Base-by-base conservation (phyloP, 2,113 vertebrate genomes). In the Strix aluco region DNA sequence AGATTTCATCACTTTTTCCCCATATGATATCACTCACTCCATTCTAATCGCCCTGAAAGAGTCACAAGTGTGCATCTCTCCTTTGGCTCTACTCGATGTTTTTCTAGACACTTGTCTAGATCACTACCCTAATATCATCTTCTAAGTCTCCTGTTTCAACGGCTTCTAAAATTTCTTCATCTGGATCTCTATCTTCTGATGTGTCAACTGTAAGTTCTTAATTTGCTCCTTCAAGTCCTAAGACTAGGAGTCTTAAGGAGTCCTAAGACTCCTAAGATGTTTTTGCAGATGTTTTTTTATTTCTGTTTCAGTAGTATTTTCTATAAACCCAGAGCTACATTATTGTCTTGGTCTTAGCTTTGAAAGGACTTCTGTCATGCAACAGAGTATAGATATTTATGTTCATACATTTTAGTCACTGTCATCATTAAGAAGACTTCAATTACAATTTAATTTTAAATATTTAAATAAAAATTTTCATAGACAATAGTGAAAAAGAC, bases 201-300 rank as follows among this genome's bases (percentile, higher is more conserved):
- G 6, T 0, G 0, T 27, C 29, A 54, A 40, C 7, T 21, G 1
- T 29, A 61, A 82, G 5, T 44, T 65, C 20, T 55, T 81, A 2
- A 78, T 55, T 82, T 30, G 74, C 25, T 70, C 11, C 26, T 70
- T 70, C 21, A 81, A 8, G 15, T 63, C 14, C 38, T 38, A 38
- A 38, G 38, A 38, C 38, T 38, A 38, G 9, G 38, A 38, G 38
- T 38, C 38, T 38, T 38, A 38, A 38, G 38, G 38, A 38, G 38
- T 38, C 38, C 38, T 38, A 38, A 38, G 38, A 38, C 38, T 38
- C 38, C 38, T 32, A 57, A 57, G 34, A 19, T 67, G 13, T 42
- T 85, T 15, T 5, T 61, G 17, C 16, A 47, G 30, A 32, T 32
- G 29, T 5, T 46, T 71, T 71, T 71, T 46, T 6, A 20, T 82